A percentile compares a stretch with the other conserved stretches of the same genome.
These are phyloP conservation scores for Alitta virens DNA, from an alignment of 2,888 invertebrate genomes.

Conservation along the genomic window DNA sequence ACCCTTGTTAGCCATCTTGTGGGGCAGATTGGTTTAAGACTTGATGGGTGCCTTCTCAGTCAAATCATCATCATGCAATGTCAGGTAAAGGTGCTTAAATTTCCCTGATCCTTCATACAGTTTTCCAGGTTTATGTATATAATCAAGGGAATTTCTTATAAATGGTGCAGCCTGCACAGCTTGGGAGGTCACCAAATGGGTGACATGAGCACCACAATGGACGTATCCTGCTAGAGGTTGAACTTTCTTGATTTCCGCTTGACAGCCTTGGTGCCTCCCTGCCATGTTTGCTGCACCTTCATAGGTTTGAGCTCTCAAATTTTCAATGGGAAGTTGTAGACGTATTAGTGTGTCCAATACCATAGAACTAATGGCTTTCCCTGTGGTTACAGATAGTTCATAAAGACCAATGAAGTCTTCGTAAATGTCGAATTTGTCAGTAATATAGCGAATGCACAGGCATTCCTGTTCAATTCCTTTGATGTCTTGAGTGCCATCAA, in stretches of 20 bases:
- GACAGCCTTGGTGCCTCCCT: conserved; percentile 3
- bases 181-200: background rate
- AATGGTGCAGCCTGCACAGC: background rate
- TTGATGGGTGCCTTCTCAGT: no score
- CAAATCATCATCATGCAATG: background rate
- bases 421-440: no score
- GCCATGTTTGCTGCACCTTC: conserved; percentile 2
- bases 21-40: no score
- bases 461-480: background rate
- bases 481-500: conserved; percentile 5
- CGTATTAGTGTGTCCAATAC: background rate
- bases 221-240: background rate
- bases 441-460: background rate
- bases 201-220: conserved; percentile 6
- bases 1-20: no score
- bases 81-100: conserved; percentile 1
- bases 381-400: no score
- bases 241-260: conserved; percentile 3
- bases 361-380: no score
- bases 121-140: background rate
- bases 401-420: no score
- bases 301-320: background rate
- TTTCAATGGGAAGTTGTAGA: background rate
- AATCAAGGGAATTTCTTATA: background rate
- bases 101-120: background rate